These are phyloP conservation scores for Leptocoma aspasia DNA, from an alignment of 2,113 vertebrate genomes.

Conservation along the genomic window DNA sequence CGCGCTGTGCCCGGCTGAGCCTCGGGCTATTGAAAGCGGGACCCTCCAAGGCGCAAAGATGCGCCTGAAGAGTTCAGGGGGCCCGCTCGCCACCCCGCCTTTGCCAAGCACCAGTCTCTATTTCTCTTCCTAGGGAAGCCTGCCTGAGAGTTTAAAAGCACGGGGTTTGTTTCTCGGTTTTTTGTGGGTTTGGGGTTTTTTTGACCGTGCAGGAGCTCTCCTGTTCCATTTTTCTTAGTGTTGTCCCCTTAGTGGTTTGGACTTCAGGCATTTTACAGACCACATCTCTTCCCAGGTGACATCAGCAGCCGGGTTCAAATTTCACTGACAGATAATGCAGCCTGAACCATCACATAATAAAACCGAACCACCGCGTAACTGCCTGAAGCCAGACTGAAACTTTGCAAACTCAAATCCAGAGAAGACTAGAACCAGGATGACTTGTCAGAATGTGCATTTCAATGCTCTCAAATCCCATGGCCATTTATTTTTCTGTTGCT, in stretches of 20 bases:
- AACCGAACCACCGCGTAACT: accelerated
- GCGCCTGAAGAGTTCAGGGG: neutral
- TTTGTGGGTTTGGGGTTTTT: neutral
- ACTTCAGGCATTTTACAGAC: neutral
- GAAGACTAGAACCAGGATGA: neutral
- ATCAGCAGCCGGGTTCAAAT: neutral
- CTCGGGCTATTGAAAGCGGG: accelerated
- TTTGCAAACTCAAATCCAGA: neutral
- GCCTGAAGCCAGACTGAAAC: neutral
- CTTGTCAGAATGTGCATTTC: neutral
- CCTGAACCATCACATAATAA: neutral
- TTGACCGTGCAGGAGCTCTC: neutral
- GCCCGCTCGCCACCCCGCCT: neutral
- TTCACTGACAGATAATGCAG: neutral
- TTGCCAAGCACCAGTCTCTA: neutral
- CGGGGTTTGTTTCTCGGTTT: neutral
- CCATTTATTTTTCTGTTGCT: neutral
- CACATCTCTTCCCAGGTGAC: neutral
- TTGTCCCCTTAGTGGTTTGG: neutral
- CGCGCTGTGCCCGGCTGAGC: neutral
- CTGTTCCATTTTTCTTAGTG: neutral
- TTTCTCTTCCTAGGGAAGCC: neutral
- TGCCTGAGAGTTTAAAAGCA: neutral
- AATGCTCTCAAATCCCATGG: neutral
- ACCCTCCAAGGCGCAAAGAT: neutral